Percentiles rank a stretch among this genome's conserved stretches.
Conservation (phyloP, 2,113 vertebrate species). For the Clupea harengus region DNA sequence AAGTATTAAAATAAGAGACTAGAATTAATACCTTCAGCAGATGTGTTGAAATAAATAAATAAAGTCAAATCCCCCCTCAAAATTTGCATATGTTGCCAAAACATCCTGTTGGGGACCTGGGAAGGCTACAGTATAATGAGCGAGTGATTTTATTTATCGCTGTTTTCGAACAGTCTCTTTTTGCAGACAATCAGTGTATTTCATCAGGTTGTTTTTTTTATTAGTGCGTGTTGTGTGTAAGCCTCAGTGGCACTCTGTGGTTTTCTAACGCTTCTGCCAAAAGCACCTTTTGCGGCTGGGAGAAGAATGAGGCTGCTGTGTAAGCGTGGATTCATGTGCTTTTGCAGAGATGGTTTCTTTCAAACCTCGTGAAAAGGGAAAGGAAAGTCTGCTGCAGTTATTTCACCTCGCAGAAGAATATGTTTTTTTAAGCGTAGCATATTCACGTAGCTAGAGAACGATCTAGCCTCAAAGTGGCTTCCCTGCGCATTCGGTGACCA, state of each 20-base stretch:
- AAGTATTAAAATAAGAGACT: slow-evolving; percentile 55
- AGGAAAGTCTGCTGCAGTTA: not conserved
- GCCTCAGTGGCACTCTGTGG: not conserved
- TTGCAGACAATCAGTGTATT: not conserved
- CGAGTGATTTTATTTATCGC: not conserved
- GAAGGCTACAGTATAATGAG: not conserved
- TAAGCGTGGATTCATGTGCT: not conserved
- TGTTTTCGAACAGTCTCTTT: not conserved
- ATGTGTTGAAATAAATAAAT: slow-evolving; percentile 58
- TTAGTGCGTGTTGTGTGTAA: not conserved
- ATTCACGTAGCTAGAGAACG: not conserved
- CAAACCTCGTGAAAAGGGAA: too few relatives aligned
- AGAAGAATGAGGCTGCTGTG: not conserved
- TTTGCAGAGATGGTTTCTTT: not conserved
- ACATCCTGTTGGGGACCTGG: not conserved
- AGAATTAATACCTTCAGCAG: slow-evolving; percentile 59
- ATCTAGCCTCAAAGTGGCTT: not conserved
- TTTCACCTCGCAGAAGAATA: not conserved
- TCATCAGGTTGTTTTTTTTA: not conserved
- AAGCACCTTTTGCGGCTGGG: not conserved
- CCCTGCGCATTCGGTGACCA: not conserved
- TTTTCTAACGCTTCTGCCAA: not conserved
- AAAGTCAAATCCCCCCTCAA: slow-evolving; percentile 33
- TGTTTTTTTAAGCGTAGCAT: not conserved
- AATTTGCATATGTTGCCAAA: slow-evolving; percentile 52